phyloP scores from a whole-genome alignment of 2,113 vertebrate genomes.

The Meleagris gallopavo region DNA sequence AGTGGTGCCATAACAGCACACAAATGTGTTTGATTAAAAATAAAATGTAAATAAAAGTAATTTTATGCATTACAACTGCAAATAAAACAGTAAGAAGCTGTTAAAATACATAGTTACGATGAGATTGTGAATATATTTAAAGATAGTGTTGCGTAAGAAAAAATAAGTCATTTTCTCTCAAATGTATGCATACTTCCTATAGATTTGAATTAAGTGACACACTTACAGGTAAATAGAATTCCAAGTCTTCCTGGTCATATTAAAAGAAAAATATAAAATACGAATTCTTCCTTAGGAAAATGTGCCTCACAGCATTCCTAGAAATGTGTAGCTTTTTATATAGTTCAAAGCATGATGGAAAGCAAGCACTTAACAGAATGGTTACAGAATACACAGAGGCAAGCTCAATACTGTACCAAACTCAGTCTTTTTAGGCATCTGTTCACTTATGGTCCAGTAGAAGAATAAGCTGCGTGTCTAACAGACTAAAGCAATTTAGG shows the following conservation, averaged over 20 bases:
- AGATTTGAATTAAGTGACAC: not conserved
- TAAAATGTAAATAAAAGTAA: constrained; percentile 34
- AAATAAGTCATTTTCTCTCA: not conserved
- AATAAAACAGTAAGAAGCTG: not conserved
- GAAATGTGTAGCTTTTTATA: not conserved
- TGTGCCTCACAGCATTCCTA: not conserved
- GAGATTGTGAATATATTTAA: not conserved
- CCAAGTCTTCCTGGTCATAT: not conserved
- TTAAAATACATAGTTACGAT: not conserved
- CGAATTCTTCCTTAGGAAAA: not conserved
- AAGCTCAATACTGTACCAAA: not conserved
- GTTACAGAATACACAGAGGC: not conserved
- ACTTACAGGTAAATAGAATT: not conserved
- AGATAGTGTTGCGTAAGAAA: not conserved
- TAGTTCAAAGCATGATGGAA: not conserved
- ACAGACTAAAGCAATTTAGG: not conserved
- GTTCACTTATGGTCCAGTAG: not conserved
- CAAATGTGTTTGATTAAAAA: constrained; percentile 31
- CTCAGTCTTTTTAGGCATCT: not conserved
- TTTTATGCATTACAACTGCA: not conserved
- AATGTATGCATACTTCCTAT: not conserved
- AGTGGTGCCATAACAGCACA: constrained; percentile 37
- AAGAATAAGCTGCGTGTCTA: not conserved
- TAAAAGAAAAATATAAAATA: not conserved
- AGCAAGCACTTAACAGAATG: not conserved